Base-by-base conservation (phyloP, 2,888 invertebrate genomes). In the Calephelis perditalis region DNA sequence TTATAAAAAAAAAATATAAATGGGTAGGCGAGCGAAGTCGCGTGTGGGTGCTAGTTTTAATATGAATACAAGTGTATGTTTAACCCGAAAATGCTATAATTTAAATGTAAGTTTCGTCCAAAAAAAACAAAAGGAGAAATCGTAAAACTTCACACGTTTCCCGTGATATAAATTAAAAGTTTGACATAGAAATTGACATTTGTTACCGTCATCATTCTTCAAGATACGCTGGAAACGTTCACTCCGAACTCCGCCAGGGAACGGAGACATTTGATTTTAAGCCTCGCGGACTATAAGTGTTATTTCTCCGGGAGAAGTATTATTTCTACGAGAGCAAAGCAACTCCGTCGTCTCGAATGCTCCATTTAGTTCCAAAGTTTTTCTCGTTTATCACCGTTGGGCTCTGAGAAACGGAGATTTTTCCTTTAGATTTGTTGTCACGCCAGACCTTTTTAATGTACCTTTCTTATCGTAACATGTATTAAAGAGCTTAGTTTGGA, bases 361-460 rank as follows among this genome's bases (percentile, higher is more conserved):
- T 88, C 90, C 90, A 89, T 90, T 90, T 88, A 90, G 89, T 88
- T 88, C 83, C 87, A 87, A 90, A 90, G 89, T 89, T 90, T 90
- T 90, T 90, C 90, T 88, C 90, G 90, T 90, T 90, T 90, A 90
- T 90, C 90, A 88, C 88, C 88, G 89, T 82, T 87, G 87, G 88
- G 86, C 84, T 86, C 87, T 86, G 86, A 81, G 84, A 86, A 85
- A 83, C 86, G 86, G 89, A 88, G 87, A 89, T 90, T 89, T 91
- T 90, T 89, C 89, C 88, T 86, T 86, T 88, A 91, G 89, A 90
- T 91, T 91, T 91, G 90, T 91, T 90, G 90, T 90, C 90, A 89
- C 87, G 89, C 89, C 91, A 88, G 88, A 89, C 90, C 87, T 89
- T 90, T 89, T 90, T 90, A 91, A 91, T 90, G 90, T 89, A 87